A percentile compares a stretch with the other conserved stretches of the same genome.
Conservation (phyloP, 2,888 invertebrate species). For the Eupithecia subfuscata region DNA sequence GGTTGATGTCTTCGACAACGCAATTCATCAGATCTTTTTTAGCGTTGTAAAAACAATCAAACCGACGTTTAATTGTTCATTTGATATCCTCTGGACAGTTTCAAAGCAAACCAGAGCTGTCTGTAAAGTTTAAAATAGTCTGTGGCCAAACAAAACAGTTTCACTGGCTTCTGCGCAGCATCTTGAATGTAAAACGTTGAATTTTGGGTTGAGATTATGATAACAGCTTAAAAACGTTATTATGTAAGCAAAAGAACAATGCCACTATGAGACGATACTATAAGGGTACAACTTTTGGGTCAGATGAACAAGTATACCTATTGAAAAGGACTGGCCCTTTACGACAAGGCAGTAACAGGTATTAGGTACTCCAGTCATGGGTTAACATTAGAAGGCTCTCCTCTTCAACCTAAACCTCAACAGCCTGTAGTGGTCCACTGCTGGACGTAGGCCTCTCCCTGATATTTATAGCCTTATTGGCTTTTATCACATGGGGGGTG, state of each 20-base stretch:
- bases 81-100: conserved; percentile 63
- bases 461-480: no score
- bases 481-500: no score
- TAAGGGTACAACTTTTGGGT: not conserved
- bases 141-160: conserved; percentile 40
- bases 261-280: not conserved
- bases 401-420: no score
- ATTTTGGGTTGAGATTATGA: not conserved
- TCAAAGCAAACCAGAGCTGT: conserved; percentile 52
- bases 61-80: conserved; percentile 68
- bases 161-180: conserved; percentile 32
- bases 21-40: conserved; percentile 63
- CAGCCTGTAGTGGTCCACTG: no score
- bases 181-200: not conserved
- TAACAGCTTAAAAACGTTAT: not conserved
- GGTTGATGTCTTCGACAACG: conserved; percentile 42
- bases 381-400: no score
- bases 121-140: conserved; percentile 63
- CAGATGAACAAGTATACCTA: not conserved
- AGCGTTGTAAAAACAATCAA: conserved; percentile 69
- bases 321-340: not conserved
- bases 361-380: not conserved
- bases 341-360: not conserved
- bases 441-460: no score
- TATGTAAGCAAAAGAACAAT: not conserved